Evolutionary conservation across 2,888 invertebrate species (phyloP), one percentile per base, ranked within the genome.

Genomic region (Trachelus troglodyta): DNA sequence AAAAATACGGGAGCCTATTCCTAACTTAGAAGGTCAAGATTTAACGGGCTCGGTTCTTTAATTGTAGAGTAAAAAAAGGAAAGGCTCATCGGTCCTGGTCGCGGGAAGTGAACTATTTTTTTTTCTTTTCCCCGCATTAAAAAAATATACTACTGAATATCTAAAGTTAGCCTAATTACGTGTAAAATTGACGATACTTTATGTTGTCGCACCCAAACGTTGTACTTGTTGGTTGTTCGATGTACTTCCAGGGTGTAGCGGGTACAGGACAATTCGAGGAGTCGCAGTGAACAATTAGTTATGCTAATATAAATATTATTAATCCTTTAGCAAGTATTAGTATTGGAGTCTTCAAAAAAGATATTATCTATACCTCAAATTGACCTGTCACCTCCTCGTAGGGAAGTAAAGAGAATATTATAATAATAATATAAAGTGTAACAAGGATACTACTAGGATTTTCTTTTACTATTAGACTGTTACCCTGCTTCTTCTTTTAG

Each of bases 1-100:
- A 82, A 84, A 85, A 85, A 85, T 83, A 85, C 71, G 56, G 56
- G 56, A 56, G 23, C 56, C 56, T 56, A 56, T 56, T 56, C 23
- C 56, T 56, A 56, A 23, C 56, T 56, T 23, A 56, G 23, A 23
- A 23, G 1, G 23, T 56, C 56, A 9, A 56, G 56, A 9, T 56
- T 56, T 23, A 56, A 9, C 23, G 23, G 56, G 56, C 56, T 23
- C 23, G 56, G 23, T 56, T 56, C 23, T 56, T 56, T 56, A 56
- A 56, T 23, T 56, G 9, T 56, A 56, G 23, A 56, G 56, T 56
- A 56, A 23, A 56, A 56, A 56, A 56, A 23, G 56, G 56, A 56
- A 56, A 56, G 56, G 56, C 56, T 56, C 23, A 23, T 23, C 56
- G 23, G 56, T 56, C 56, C 23, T 56, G 56, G 6, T 23, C 23